phyloP scores from a whole-genome alignment of 2,888 invertebrate genomes.

The Phortica magna region DNA sequence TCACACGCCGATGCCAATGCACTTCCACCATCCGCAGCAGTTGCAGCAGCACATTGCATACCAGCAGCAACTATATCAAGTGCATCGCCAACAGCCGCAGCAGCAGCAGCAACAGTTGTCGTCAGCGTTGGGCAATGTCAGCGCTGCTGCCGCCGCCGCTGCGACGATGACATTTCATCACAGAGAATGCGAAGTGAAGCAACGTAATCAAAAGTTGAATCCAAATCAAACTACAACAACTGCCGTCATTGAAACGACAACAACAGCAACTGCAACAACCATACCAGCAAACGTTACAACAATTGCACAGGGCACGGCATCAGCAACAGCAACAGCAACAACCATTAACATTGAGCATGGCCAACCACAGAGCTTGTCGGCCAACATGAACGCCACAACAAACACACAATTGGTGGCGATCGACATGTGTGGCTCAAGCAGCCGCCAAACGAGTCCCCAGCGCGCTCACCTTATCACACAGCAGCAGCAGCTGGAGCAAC shows the following conservation, averaged over 20 bases:
- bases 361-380: background rate
- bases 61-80: slow-evolving; percentile 40
- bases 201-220: slow-evolving; percentile 54
- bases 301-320: slow-evolving; percentile 29
- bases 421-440: background rate
- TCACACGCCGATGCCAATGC: slow-evolving; percentile 67
- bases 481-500: slow-evolving; percentile 11
- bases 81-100: slow-evolving; percentile 39
- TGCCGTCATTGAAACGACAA: slow-evolving; percentile 27
- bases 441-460: background rate
- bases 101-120: slow-evolving; percentile 37
- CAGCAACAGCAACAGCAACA: slow-evolving; percentile 10
- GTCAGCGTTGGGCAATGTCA: slow-evolving; percentile 32
- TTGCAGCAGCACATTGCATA: slow-evolving; percentile 48
- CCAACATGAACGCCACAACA: background rate
- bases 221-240: slow-evolving; percentile 45
- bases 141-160: slow-evolving; percentile 43
- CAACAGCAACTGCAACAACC: slow-evolving; percentile 24
- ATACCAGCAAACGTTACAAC: background rate
- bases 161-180: slow-evolving; percentile 36
- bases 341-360: background rate
- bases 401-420: background rate
- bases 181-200: slow-evolving; percentile 31
- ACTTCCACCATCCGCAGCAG: slow-evolving; percentile 74
- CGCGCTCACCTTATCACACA: background rate